phyloP scores from a whole-genome alignment of 1,140 invertebrate species.

The Achatina immaculata region DNA sequence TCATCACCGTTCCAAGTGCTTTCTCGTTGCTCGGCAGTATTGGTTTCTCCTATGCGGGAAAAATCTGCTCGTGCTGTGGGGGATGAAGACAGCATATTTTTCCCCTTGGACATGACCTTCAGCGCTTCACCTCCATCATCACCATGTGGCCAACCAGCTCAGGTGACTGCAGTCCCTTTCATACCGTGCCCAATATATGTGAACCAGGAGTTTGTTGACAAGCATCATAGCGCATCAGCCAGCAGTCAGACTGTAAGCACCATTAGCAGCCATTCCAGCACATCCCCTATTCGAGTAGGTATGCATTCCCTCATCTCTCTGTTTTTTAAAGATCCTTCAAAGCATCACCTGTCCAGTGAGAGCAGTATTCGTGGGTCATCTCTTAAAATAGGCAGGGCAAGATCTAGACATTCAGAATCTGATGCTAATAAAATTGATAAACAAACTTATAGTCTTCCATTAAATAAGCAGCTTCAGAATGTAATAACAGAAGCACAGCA shows the following conservation, averaged over 20 bases:
- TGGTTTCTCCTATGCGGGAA: neutral
- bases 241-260: constrained; percentile 4
- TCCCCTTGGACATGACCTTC: constrained; percentile 20
- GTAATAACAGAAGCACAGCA: neutral
- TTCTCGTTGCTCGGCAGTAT: neutral
- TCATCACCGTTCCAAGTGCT: neutral
- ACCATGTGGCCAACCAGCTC: neutral
- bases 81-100: constrained; percentile 16
- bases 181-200: constrained; percentile 24
- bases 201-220: constrained; percentile 32
- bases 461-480: neutral
- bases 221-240: neutral
- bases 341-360: neutral
- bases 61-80: neutral
- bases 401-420: constrained; percentile 26
- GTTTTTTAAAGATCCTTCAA: constrained; percentile 28
- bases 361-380: neutral
- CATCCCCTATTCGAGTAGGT: neutral
- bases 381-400: neutral
- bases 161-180: neutral
- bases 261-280: constrained; percentile 22
- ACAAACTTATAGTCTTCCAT: constrained; percentile 17
- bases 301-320: constrained; percentile 27
- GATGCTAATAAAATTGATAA: constrained; percentile 23
- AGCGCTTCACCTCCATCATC: constrained; percentile 16